Base-by-base conservation (phyloP, 2,113 vertebrate species). In the Acrocephalus kingi region DNA sequence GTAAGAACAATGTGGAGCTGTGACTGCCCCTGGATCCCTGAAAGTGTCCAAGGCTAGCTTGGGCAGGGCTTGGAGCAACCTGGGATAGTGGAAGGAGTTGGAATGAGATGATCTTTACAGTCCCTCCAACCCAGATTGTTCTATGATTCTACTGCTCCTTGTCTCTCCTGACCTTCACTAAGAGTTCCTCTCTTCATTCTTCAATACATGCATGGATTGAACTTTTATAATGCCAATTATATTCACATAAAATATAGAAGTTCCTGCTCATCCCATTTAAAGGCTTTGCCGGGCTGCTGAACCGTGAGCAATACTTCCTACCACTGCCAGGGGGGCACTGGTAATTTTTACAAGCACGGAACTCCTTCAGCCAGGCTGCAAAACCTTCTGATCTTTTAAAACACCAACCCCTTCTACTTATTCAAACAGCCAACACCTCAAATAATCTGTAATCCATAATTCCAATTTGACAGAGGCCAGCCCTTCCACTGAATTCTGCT, bases 261-360 rank as follows among this genome's bases (percentile, higher is more conserved):
- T 48, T 62, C 33, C 15, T 58, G 62, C 46, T 11, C 52, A 72
- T 11, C 21, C n/a, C 4, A 10, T 51, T 35, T 7, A 35, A 72
- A 87, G 46, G 8, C 12, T 41, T 49, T 25, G 5, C 28, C 22
- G 35, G 15, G 51, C 19, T 31, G 49, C 37, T 22, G 61, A 86
- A 39, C 31, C 24, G 37, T 33, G 27, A 67, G 76, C 85, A 80
- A 31, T 76, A 49, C 90, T 88, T 52, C 49, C 39, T 25, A 17
- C 30, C 43, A 1, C 94, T 87, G 66, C 85, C 92, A 96, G 92
- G 66, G 66, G 88, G 96, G 93, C 95, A 81, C 66, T 93, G 52
- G 59, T 49, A 61, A 52, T 41, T 75, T 49, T 81, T 46, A 54
- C 21, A 20, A 88, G 30, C 19, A 18, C 22, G 2, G 13, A 20